A percentile compares a stretch with the other conserved stretches of the same genome.
Conservation (phyloP, 2,797 vertebrate genomes). For the Darevskia mixta region DNA sequence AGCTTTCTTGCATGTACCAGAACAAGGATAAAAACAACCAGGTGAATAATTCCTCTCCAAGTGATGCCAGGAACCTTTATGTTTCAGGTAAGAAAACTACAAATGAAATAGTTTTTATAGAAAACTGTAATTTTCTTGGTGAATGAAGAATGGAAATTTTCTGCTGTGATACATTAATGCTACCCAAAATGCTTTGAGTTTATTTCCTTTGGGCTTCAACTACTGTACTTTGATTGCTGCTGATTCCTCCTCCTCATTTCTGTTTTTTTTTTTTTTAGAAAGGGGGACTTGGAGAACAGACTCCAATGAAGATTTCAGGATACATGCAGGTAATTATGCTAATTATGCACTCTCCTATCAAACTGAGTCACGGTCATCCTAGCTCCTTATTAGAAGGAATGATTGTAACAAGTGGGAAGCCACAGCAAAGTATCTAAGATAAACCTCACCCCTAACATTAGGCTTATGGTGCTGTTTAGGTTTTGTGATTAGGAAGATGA, state of each 20-base stretch:
- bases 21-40: background rate
- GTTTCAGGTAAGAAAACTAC: slow-evolving; percentile 4
- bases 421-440: too few relatives aligned
- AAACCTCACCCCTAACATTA: too few relatives aligned
- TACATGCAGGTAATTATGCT: too few relatives aligned
- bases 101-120: background rate
- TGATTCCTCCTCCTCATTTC: too few relatives aligned
- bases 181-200: background rate
- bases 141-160: background rate
- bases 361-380: too few relatives aligned
- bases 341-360: too few relatives aligned
- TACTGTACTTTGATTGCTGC: background rate
- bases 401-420: too few relatives aligned
- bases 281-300: too few relatives aligned
- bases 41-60: background rate
- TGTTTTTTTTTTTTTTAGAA: too few relatives aligned
- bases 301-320: too few relatives aligned
- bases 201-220: background rate
- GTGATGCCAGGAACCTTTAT: background rate
- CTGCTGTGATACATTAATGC: background rate
- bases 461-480: too few relatives aligned
- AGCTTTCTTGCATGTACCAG: slow-evolving; percentile 1
- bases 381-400: too few relatives aligned
- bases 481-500: background rate
- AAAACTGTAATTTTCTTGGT: background rate